These are phyloP conservation scores for Indri indri DNA, from an alignment of 2,113 vertebrate species.

Conservation along the genomic window DNA sequence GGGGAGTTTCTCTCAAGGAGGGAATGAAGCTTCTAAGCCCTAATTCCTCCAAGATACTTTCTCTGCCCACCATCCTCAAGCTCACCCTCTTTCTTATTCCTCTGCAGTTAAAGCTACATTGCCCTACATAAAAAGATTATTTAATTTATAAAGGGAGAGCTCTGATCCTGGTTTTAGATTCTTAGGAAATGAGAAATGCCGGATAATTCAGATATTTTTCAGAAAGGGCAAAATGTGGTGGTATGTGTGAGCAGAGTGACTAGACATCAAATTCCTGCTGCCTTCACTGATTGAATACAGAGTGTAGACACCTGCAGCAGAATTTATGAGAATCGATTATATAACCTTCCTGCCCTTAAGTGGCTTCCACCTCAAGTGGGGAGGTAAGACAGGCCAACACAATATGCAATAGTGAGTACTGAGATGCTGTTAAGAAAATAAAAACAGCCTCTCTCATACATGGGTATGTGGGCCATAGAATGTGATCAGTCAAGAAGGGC, in stretches of 20 bases:
- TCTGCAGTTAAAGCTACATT: background rate
- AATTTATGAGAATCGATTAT: background rate
- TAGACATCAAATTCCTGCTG: background rate
- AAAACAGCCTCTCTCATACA: background rate
- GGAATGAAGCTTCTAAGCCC: background rate
- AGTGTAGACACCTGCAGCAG: background rate
- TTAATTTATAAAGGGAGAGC: constrained; percentile 22
- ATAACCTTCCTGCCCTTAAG: background rate
- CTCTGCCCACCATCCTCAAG: background rate
- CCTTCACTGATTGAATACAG: background rate
- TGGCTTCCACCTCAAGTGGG: background rate
- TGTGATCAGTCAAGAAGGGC: background rate
- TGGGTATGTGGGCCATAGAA: background rate
- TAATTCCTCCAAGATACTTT: background rate
- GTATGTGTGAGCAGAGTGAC: background rate
- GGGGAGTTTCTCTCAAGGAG: background rate
- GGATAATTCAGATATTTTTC: constrained; percentile 29
- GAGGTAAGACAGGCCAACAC: background rate
- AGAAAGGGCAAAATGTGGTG: background rate
- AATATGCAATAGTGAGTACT: background rate
- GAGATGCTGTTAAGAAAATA: background rate
- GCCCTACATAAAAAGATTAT: background rate
- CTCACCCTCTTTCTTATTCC: background rate
- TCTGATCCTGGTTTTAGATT: background rate
- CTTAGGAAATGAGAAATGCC: background rate